Evolutionary conservation across 2,797 vertebrate species (phyloP).

Genomic region (Taeniopygia guttata): DNA sequence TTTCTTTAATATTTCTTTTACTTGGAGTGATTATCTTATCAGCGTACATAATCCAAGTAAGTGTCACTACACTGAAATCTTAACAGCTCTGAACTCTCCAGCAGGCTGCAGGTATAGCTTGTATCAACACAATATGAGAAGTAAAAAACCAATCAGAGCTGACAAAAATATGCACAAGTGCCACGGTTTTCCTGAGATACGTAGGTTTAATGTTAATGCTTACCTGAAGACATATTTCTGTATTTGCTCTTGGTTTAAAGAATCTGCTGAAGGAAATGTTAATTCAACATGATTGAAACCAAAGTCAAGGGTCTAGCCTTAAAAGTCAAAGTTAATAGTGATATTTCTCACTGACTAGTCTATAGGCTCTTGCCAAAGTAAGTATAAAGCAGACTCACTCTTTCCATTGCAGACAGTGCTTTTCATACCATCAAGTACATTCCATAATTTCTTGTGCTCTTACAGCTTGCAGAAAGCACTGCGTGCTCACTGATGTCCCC

Average conservation of each 20-base stretch:
- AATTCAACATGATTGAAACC: neutral
- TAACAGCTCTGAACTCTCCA: neutral
- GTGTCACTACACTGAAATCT: constrained; percentile 2
- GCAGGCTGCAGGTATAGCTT: neutral
- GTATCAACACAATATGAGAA: neutral
- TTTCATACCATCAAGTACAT: neutral
- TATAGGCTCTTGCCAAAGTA: neutral
- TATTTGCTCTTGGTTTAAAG: neutral
- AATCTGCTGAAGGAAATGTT: neutral
- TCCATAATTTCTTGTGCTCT: neutral
- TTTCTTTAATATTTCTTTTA: constrained; percentile 66
- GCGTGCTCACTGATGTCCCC: neutral
- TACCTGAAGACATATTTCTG: neutral
- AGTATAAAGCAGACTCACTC: neutral
- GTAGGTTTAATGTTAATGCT: neutral
- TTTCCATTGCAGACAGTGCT: neutral
- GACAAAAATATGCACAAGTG: neutral
- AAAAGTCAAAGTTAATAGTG: neutral
- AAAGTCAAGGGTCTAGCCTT: neutral
- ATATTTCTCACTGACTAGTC: neutral
- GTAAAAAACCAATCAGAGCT: neutral
- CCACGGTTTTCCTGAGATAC: neutral
- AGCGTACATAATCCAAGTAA: constrained; percentile 65
- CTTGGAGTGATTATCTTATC: constrained; percentile 63
- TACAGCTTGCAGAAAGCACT: neutral